phyloP scores from a whole-genome alignment of 2,797 vertebrate genomes.

The Eurystomus glaucurus region DNA sequence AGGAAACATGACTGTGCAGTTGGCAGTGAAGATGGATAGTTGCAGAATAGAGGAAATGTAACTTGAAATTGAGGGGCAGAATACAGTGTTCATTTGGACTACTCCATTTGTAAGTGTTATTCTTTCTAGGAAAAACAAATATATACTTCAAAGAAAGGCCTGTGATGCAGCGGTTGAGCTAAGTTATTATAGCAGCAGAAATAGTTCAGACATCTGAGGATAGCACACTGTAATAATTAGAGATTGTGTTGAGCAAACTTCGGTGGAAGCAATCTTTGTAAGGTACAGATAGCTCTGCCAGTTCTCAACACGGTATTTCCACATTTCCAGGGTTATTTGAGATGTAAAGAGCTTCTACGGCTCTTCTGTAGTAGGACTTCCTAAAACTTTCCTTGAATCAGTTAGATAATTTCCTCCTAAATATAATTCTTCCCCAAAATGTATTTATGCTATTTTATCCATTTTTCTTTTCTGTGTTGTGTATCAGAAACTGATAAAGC shows the following conservation, averaged over 20 bases:
- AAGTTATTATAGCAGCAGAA: constrained; percentile 71
- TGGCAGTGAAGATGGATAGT: not conserved
- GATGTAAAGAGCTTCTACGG: not conserved
- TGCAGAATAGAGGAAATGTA: not conserved
- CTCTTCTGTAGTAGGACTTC: not conserved
- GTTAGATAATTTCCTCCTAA: not conserved
- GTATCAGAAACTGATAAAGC: not conserved
- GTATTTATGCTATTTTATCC: not conserved
- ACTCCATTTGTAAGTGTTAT: not conserved
- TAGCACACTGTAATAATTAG: constrained; percentile 35
- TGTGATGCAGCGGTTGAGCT: not conserved
- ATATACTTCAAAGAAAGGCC: not conserved
- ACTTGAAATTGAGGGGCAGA: not conserved
- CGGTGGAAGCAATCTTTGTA: constrained; percentile 4
- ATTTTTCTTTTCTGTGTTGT: not conserved
- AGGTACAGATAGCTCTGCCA: not conserved
- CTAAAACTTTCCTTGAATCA: not conserved
- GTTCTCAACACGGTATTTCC: not conserved
- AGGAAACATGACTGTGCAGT: not conserved
- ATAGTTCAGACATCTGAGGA: constrained; percentile 6
- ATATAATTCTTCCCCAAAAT: not conserved
- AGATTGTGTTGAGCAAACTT: constrained; percentile 41
- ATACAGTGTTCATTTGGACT: not conserved
- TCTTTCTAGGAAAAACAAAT: not conserved
- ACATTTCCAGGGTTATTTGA: not conserved